Conservation (phyloP, 2,797 vertebrate species). For the Notolepis coatsorum region DNA sequence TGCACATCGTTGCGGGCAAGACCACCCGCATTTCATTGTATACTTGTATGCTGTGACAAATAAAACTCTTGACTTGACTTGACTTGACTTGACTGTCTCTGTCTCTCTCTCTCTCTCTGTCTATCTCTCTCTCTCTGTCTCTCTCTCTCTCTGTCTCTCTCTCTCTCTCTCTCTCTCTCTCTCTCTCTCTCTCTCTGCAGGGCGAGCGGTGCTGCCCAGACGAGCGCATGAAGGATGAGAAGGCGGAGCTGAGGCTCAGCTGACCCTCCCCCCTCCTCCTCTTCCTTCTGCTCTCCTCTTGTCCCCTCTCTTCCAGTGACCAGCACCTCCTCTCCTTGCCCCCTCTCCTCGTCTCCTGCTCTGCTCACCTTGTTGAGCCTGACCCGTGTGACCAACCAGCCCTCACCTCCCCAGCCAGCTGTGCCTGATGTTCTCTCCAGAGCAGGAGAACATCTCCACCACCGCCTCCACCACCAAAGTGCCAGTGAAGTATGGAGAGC, state of each 20-base stretch:
- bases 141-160: no score
- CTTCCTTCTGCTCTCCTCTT: constrained; percentile 46
- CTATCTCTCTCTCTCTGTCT: no score
- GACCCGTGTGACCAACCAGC: constrained; percentile 19
- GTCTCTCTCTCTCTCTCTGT: no score
- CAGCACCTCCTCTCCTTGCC: constrained; percentile 45
- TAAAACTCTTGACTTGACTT: no score
- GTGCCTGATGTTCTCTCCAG: constrained; percentile 97
- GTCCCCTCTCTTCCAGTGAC: constrained; percentile 41
- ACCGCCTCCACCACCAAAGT: constrained; percentile 92
- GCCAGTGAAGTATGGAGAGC: constrained; percentile 99
- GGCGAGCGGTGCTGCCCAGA: constrained; percentile 53
- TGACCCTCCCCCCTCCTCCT: constrained; percentile 74
- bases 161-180: no score
- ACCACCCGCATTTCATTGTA: no score
- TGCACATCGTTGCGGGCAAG: no score
- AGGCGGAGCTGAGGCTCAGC: constrained; percentile 81
- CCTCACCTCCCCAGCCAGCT: constrained; percentile 53
- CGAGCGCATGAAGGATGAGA: constrained; percentile 79
- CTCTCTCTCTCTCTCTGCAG: constrained; percentile 48
- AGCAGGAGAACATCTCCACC: constrained; percentile 98
- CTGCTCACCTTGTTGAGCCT: constrained; percentile 44
- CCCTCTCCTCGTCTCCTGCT: constrained; percentile 31
- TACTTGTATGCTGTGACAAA: no score
- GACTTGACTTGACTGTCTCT: not conserved